Evolutionary conservation across 2,113 vertebrate species (phyloP).

Genomic region (Cervus canadensis): DNA sequence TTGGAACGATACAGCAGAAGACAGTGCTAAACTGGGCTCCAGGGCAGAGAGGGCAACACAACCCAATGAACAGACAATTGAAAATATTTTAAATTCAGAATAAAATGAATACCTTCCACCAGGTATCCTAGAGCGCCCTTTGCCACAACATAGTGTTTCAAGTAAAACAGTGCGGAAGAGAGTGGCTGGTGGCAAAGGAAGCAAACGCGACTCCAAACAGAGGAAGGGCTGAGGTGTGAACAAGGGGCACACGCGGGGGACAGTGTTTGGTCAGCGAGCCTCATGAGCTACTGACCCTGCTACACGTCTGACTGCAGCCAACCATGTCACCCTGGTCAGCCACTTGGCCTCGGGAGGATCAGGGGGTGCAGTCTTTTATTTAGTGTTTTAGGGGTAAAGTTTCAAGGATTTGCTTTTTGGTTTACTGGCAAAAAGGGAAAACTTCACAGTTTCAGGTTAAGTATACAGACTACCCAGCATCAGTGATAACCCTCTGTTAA

Average conservation of each 20-base stretch:
- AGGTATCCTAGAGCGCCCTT: background rate
- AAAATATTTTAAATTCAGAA: background rate
- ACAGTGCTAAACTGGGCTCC: background rate
- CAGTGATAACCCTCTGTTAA: background rate
- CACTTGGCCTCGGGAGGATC: background rate
- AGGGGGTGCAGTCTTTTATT: background rate
- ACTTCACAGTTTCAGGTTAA: slow-evolving; percentile 72
- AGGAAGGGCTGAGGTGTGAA: background rate
- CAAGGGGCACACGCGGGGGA: background rate
- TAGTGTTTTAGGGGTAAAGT: slow-evolving; percentile 54
- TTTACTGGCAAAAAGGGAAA: slow-evolving; percentile 61
- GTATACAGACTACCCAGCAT: slow-evolving; percentile 62
- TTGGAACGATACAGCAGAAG: background rate
- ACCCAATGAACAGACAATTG: background rate
- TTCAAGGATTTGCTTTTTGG: slow-evolving; percentile 70
- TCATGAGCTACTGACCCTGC: slow-evolving; percentile 27
- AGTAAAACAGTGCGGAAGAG: slow-evolving; percentile 47
- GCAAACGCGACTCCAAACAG: background rate
- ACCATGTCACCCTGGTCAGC: background rate
- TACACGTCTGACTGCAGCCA: slow-evolving; percentile 30
- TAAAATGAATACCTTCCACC: background rate
- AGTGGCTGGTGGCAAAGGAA: background rate
- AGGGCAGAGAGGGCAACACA: background rate
- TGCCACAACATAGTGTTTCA: slow-evolving; percentile 24
- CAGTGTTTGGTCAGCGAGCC: background rate